Evolutionary conservation across 2,888 invertebrate species (phyloP).

Genomic region (Ligdia adustata): DNA sequence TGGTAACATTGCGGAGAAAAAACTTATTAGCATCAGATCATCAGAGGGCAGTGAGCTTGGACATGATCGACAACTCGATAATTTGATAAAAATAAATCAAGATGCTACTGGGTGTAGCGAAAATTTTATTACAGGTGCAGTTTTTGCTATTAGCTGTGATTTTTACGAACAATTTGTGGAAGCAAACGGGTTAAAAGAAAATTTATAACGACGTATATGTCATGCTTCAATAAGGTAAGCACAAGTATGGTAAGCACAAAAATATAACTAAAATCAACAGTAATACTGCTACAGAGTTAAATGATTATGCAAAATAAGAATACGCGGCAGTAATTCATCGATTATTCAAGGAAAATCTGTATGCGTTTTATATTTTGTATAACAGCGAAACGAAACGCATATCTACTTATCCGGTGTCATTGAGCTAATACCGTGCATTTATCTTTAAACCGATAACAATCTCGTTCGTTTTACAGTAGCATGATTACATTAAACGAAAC

Average conservation of each 20-base stretch:
- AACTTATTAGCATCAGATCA: slow-evolving; percentile 46
- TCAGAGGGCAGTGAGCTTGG: slow-evolving; percentile 31
- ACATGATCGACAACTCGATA: slow-evolving; percentile 26
- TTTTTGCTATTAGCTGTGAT: slow-evolving; percentile 2
- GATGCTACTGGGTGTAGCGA: background rate
- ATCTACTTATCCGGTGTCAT: slow-evolving; percentile 22
- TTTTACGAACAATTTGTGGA: background rate
- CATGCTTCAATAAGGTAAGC: too few relatives aligned
- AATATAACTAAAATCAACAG: too few relatives aligned
- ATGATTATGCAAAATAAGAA: too few relatives aligned
- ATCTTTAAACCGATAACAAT: slow-evolving; percentile 21
- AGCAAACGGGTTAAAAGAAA: too few relatives aligned
- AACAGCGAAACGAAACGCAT: background rate
- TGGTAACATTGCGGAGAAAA: slow-evolving; percentile 46
- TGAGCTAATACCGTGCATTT: slow-evolving; percentile 22
- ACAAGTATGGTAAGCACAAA: too few relatives aligned
- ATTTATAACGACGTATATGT: too few relatives aligned
- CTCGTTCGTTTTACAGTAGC: slow-evolving; percentile 31
- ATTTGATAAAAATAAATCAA: slow-evolving; percentile 21
- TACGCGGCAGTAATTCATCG: too few relatives aligned
- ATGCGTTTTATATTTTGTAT: background rate
- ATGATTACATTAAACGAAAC: slow-evolving; percentile 34
- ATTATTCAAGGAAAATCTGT: too few relatives aligned
- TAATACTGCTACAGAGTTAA: too few relatives aligned
- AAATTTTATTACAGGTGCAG: slow-evolving; percentile 1